A percentile compares a stretch with the other conserved stretches of the same genome.
phyloP scores from a whole-genome alignment of 2,113 vertebrate species.

The Ptilorrhoa leucosticta region DNA sequence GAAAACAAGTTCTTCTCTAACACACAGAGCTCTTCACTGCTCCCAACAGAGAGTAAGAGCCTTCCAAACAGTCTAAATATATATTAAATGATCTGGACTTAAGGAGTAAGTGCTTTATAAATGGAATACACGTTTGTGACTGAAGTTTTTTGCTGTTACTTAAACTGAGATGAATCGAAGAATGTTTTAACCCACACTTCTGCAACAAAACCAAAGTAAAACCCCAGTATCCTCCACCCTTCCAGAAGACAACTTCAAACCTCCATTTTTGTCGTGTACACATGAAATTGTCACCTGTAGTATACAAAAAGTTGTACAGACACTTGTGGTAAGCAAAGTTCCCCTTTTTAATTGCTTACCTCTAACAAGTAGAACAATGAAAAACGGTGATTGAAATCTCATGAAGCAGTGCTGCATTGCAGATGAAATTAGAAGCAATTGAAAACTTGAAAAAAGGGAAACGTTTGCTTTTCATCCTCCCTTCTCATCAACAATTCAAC shows the following conservation, averaged over 20 bases:
- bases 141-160: neutral
- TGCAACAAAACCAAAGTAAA: neutral
- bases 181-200: neutral
- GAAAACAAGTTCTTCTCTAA: neutral
- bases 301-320: neutral
- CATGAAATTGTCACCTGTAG: neutral
- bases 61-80: neutral
- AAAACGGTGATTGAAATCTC: neutral
- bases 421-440: neutral
- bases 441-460: neutral
- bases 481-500: neutral
- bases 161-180: neutral
- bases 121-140: neutral
- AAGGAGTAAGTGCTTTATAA: neutral
- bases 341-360: neutral
- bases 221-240: neutral
- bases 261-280: rapidly evolving
- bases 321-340: neutral
- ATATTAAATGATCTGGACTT: neutral
- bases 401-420: neutral
- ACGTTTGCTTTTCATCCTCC: neutral
- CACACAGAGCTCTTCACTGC: neutral
- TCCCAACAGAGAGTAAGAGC: neutral
- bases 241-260: neutral
- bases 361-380: neutral